Evolutionary conservation across 2,888 invertebrate species (phyloP).

Genomic region (Actias luna): DNA sequence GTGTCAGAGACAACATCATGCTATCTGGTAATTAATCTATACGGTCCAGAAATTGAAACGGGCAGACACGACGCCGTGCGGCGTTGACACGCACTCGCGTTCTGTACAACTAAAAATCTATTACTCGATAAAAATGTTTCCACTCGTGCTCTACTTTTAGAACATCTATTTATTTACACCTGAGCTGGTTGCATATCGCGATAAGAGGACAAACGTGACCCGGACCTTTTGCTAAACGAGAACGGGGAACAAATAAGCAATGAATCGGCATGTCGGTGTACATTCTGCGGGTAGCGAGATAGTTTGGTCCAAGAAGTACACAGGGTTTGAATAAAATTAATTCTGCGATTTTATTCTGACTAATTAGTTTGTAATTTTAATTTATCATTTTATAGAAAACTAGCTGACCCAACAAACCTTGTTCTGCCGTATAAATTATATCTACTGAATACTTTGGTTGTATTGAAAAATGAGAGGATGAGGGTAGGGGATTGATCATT

Average conservation of each 20-base stretch:
- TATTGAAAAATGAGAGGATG: no score
- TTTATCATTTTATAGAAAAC: no score
- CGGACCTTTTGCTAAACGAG: background rate
- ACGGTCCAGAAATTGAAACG: constrained; percentile 43
- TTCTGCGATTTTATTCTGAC: no score
- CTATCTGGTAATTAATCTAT: constrained; percentile 69
- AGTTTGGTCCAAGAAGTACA: no score
- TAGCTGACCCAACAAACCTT: no score
- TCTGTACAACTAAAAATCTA: constrained; percentile 10
- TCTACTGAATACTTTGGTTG: no score
- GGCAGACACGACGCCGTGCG: constrained; percentile 21
- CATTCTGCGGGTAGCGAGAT: no score
- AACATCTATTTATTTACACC: background rate
- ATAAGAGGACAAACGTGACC: background rate
- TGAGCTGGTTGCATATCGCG: background rate
- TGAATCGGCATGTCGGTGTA: background rate
- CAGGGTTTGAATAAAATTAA: no score
- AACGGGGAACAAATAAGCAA: background rate
- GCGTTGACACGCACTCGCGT: constrained; percentile 29
- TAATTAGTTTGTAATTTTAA: no score
- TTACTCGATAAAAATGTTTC: background rate
- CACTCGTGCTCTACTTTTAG: background rate
- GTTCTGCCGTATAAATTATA: no score
- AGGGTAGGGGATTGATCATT: no score
- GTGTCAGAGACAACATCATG: constrained; percentile 54